Percentiles rank a stretch among this genome's conserved stretches.
phyloP scores from a whole-genome alignment of 1,140 invertebrate species.

The Drosophila parabipectinata region DNA sequence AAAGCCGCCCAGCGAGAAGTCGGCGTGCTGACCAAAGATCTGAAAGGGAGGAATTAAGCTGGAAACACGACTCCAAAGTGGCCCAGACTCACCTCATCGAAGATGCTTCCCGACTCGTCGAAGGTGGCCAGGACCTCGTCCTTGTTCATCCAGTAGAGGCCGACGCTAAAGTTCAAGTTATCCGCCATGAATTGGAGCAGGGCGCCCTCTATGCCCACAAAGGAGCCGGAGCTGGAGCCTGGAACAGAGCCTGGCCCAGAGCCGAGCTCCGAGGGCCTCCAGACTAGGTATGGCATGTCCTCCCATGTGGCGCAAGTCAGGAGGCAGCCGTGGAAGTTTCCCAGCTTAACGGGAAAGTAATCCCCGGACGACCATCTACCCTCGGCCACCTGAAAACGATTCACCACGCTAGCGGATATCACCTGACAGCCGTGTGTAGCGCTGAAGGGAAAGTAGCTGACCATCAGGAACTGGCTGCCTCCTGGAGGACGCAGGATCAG shows the following conservation, averaged over 20 bases:
- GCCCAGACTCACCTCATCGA: constrained; percentile 49
- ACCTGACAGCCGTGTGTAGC: constrained; percentile 31
- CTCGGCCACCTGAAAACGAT: constrained; percentile 18
- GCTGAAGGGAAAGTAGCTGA: constrained; percentile 60
- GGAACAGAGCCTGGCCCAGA: neutral
- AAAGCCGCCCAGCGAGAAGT: constrained; percentile 72
- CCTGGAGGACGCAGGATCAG: constrained; percentile 13
- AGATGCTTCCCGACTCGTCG: constrained; percentile 61
- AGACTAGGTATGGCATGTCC: constrained; percentile 73
- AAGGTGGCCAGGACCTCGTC: constrained; percentile 64
- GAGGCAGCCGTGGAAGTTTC: constrained; percentile 65
- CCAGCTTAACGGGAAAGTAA: constrained; percentile 60
- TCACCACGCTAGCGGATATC: constrained; percentile 47
- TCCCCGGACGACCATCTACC: constrained; percentile 12
- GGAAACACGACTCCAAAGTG: neutral
- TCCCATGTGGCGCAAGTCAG: constrained; percentile 77
- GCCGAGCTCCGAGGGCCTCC: neutral
- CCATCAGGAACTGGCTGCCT: constrained; percentile 20
- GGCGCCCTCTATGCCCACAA: constrained; percentile 67
- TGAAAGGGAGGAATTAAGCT: neutral
- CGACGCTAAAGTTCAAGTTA: constrained; percentile 67
- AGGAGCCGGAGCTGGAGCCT: constrained; percentile 10
- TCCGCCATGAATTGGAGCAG: constrained; percentile 67
- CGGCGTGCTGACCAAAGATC: constrained; percentile 57
- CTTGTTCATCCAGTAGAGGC: constrained; percentile 63